Evolutionary conservation across 2,797 vertebrate species (phyloP).

Genomic region (Gobionotothen gibberifrons): DNA sequence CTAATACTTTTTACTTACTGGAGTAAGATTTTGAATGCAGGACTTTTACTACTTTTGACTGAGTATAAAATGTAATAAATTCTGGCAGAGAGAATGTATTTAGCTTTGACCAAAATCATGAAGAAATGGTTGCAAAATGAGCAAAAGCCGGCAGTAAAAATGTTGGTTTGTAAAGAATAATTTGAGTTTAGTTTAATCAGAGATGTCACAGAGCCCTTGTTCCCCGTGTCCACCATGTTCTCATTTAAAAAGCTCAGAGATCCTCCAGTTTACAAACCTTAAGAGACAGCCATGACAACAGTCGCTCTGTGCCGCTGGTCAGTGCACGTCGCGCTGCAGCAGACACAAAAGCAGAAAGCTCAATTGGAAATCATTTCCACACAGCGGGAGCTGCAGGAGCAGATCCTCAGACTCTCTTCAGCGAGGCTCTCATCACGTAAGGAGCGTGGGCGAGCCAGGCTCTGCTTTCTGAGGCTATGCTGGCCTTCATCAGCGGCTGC

Average conservation of each 20-base stretch:
- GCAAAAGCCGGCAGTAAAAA: constrained; percentile 5
- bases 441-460: constrained; percentile 75
- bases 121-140: not conserved
- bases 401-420: constrained; percentile 66
- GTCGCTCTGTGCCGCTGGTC: constrained; percentile 39
- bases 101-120: too few relatives aligned
- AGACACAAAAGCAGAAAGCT: constrained; percentile 38
- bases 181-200: constrained; percentile 10
- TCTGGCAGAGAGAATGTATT: too few relatives aligned
- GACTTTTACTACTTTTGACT: too few relatives aligned
- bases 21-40: constrained; percentile 46
- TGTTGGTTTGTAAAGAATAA: constrained; percentile 6
- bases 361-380: constrained; percentile 61
- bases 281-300: constrained; percentile 34
- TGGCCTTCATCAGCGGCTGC: constrained; percentile 76
- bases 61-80: too few relatives aligned
- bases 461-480: constrained; percentile 73
- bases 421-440: constrained; percentile 74
- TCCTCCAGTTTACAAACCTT: not conserved
- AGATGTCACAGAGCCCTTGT: constrained; percentile 30
- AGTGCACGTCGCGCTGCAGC: constrained; percentile 42
- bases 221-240: constrained; percentile 16
- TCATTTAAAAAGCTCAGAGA: constrained; percentile 2
- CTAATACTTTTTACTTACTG: too few relatives aligned
- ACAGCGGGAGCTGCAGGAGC: constrained; percentile 53